These are phyloP conservation scores for Aldrovandia affinis DNA, from an alignment of 2,797 vertebrate species.

Conservation along the genomic window DNA sequence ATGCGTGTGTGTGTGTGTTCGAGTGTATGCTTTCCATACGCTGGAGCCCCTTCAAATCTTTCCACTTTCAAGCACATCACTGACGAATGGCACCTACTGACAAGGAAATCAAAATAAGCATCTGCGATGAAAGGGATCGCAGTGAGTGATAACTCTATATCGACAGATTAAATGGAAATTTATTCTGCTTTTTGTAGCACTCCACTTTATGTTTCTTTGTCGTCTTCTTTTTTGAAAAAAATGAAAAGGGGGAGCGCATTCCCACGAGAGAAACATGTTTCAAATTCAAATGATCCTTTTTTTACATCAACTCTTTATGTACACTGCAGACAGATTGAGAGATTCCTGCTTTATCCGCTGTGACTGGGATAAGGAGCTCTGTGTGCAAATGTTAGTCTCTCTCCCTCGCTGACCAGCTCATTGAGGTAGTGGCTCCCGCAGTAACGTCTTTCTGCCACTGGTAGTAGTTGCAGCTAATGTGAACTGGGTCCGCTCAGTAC, in stretches of 20 bases:
- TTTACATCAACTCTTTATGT: slow-evolving; percentile 42
- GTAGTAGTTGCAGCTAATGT: slow-evolving; percentile 1
- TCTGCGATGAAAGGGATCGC: slow-evolving; percentile 44
- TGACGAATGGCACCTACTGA: slow-evolving; percentile 35
- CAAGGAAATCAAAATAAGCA: slow-evolving; percentile 40
- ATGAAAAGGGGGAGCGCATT: slow-evolving; percentile 42
- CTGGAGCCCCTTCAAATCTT: slow-evolving; percentile 14
- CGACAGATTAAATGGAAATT: slow-evolving; percentile 55
- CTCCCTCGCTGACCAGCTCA: not conserved
- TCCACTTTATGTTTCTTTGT: slow-evolving; percentile 37
- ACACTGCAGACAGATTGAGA: slow-evolving; percentile 35
- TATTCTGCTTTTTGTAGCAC: slow-evolving; percentile 50
- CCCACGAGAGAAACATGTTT: slow-evolving; percentile 49
- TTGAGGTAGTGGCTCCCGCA: not conserved
- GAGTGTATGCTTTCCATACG: not conserved
- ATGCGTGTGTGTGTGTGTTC: not conserved
- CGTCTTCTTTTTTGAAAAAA: slow-evolving; percentile 36
- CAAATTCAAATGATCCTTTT: slow-evolving; percentile 47
- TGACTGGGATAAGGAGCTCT: not conserved
- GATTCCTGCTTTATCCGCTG: slow-evolving; percentile 24
- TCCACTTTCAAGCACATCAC: slow-evolving; percentile 30
- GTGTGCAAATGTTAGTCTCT: not conserved
- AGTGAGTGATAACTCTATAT: slow-evolving; percentile 51
- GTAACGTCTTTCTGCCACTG: slow-evolving; percentile 24
- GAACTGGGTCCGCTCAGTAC: not conserved